Evolutionary conservation across 2,797 vertebrate species (phyloP), one percentile per base, ranked within the genome.

Genomic region (Cichlasoma orientale): DNA sequence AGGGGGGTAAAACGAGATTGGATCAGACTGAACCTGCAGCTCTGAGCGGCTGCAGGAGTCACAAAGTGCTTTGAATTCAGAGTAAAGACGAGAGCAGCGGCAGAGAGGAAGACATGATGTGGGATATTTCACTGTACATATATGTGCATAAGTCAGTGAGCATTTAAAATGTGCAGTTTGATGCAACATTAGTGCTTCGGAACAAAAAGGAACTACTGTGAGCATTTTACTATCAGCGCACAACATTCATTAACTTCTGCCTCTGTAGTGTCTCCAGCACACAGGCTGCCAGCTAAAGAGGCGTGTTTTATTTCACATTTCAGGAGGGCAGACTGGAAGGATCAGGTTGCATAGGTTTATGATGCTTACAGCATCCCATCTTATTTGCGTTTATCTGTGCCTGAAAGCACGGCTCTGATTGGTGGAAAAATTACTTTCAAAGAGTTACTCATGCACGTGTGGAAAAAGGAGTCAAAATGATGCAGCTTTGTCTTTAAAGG

Each of bases 261-360:
- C 76, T 72, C 72, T 72, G 66, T 47, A 79, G 77, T 55, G 59
- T 78, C 61, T 72, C 36, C 73, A 74, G 56, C 76, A 53, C 79
- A 61, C 56, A n/a, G 77, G 69, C 73, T 61, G 33, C 55, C 5
- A 70, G 84, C 66, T 81, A 56, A 78, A 78, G 66, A 80, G 75
- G 25, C 54, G 72, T 56, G 59, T 82, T 86, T 75, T 55, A 76
- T 61, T 92, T 93, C 90, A 90, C 86, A 91, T 91, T 92, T 90
- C 72, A 74, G 56, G 78, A 88, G 82, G 81, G 70, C 78, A 63
- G 75, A 86, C 52, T 56, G 80, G 83, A 54, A 85, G 74, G 88
- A 83, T 90, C 59, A 57, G 82, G 91, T 95, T 96, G 94, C 95
- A 96, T 96, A 96, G 95, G 88, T 91, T 88, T 54, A 73, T 54